Conservation (phyloP, 2,888 invertebrate species). For the Himalopsyche anomala region DNA sequence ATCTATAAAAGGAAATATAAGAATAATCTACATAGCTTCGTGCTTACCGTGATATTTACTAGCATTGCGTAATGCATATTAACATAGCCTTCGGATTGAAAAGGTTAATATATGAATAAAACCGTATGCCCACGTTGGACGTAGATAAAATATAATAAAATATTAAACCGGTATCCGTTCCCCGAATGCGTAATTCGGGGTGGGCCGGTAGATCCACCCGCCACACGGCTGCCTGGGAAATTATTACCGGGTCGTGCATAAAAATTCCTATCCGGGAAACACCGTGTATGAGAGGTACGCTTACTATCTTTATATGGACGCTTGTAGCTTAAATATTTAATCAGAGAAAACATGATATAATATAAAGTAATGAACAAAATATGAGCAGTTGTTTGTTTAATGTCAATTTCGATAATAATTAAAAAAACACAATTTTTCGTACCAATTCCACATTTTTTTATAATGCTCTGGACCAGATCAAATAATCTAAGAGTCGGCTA, state of each 20-base stretch:
- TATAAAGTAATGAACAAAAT: too few relatives aligned
- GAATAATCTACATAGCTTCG: background rate
- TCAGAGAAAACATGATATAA: too few relatives aligned
- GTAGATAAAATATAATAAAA: conserved; percentile 66
- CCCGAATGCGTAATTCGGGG: conserved; percentile 64
- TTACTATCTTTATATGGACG: background rate
- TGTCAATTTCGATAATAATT: too few relatives aligned
- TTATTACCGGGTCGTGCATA: conserved; percentile 63
- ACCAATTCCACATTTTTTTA: too few relatives aligned
- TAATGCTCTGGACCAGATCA: too few relatives aligned
- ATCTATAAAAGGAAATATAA: too few relatives aligned
- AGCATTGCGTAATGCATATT: conserved; percentile 46
- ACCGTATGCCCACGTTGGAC: conserved; percentile 48
- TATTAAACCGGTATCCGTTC: conserved; percentile 64
- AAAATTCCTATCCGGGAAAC: conserved; percentile 50
- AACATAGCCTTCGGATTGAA: conserved; percentile 28
- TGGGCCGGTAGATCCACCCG: conserved; percentile 47
- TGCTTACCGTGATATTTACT: conserved; percentile 44
- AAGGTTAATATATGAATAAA: conserved; percentile 27
- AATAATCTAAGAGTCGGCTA: too few relatives aligned
- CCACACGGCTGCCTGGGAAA: conserved; percentile 55
- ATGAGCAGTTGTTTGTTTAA: too few relatives aligned
- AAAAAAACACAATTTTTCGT: too few relatives aligned
- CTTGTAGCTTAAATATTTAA: too few relatives aligned
- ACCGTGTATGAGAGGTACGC: background rate